phyloP scores from a whole-genome alignment of 2,797 vertebrate species.

The Enoplosus armatus region DNA sequence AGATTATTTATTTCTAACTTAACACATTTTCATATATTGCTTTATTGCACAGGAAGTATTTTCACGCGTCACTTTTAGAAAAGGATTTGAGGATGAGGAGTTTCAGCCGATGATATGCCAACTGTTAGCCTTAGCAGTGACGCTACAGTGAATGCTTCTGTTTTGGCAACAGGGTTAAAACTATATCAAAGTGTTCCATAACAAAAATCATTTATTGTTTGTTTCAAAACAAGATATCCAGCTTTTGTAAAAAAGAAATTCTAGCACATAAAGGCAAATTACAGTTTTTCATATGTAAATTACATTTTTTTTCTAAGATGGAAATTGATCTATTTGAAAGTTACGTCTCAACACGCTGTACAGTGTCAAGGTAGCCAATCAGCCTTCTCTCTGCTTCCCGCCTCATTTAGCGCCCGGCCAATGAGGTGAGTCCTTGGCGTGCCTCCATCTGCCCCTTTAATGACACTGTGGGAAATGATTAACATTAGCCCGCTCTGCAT shows the following conservation, averaged over 20 bases:
- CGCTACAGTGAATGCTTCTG: too few species aligned
- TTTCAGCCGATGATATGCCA: too few species aligned
- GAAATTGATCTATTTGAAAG: not conserved
- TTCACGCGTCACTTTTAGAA: not conserved
- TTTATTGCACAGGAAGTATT: not conserved
- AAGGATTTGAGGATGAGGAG: not conserved
- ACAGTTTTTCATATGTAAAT: not conserved
- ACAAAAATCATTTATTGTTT: too few species aligned
- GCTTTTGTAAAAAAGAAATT: too few species aligned
- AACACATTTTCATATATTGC: not conserved
- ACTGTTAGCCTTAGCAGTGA: too few species aligned
- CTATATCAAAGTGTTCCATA: too few species aligned
- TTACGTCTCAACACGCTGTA: too few species aligned
- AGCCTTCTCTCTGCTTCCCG: conserved; percentile 9
- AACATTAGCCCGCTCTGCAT: conserved; percentile 49
- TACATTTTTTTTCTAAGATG: not conserved
- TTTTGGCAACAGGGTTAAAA: too few species aligned
- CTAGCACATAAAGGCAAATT: not conserved
- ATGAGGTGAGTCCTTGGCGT: conserved; percentile 26
- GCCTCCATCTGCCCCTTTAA: conserved; percentile 51
- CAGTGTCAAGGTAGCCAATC: conserved; percentile 15
- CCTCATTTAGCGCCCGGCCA: conserved; percentile 44
- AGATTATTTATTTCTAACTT: too few species aligned
- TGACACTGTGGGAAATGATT: conserved; percentile 71
- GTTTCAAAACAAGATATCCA: too few species aligned